These are phyloP conservation scores for Linepithema humile DNA, from an alignment of 1,140 invertebrate species.

Conservation along the genomic window DNA sequence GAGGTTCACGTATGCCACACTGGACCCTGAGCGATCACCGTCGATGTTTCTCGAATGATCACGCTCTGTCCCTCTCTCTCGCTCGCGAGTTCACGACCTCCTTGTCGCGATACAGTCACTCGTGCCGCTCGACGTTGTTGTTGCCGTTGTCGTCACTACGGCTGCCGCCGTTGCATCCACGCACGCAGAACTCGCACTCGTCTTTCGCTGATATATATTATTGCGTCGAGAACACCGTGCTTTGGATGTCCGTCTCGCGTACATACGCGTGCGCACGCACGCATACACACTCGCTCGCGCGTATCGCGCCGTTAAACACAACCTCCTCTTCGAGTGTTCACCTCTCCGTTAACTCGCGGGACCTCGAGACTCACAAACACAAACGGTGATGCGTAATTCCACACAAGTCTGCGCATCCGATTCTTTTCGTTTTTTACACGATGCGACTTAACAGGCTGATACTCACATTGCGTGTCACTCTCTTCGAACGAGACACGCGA, in stretches of 20 bases:
- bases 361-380: neutral
- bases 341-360: neutral
- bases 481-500: neutral
- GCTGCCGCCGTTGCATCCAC: neutral
- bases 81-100: slow-evolving; percentile 36
- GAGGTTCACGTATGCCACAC: slow-evolving; percentile 1
- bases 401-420: neutral
- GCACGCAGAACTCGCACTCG: slow-evolving; percentile 9
- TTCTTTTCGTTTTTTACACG: too few species aligned
- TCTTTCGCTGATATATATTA: slow-evolving; percentile 21
- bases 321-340: neutral
- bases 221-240: slow-evolving; percentile 46
- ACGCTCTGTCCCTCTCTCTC: neutral
- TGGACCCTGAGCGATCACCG: neutral
- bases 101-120: neutral
- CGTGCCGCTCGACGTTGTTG: neutral
- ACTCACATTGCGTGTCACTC: slow-evolving; percentile 13
- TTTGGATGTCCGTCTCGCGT: neutral
- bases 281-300: neutral
- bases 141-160: neutral
- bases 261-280: neutral
- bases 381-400: neutral
- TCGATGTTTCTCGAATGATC: slow-evolving; percentile 65
- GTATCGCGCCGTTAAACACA: slow-evolving; percentile 18
- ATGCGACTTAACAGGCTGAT: neutral